These are phyloP conservation scores for Mayetiola destructor DNA, from an alignment of 2,888 invertebrate genomes.

Conservation along the genomic window DNA sequence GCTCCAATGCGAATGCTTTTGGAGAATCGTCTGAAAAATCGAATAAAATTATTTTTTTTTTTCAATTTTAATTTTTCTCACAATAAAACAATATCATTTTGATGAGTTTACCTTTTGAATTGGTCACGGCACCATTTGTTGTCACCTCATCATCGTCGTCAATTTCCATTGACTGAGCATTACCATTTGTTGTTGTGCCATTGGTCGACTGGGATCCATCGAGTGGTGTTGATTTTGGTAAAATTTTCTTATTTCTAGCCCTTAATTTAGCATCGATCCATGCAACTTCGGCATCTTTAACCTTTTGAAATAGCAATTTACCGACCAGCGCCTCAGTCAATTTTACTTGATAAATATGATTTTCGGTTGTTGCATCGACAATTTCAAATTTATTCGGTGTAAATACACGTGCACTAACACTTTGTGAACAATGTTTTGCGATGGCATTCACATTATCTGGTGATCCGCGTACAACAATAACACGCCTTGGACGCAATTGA, in stretches of 20 bases:
- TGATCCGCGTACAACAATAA: conserved; percentile 63
- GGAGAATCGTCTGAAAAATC: conserved; percentile 35
- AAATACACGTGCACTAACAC: conserved; percentile 61
- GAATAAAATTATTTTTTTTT: neutral
- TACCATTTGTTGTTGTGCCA: too few relatives aligned
- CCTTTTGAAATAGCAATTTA: conserved; percentile 68
- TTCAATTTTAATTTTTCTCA: too few relatives aligned
- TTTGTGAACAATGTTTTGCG: conserved; percentile 51
- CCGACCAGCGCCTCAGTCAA: conserved; percentile 84
- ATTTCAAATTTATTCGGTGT: conserved; percentile 68
- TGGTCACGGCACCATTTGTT: conserved; percentile 2
- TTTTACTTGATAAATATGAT: conserved; percentile 93
- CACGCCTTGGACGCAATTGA: conserved; percentile 63
- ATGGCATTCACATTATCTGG: conserved; percentile 53
- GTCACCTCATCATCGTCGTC: conserved; percentile 18
- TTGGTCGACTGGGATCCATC: too few relatives aligned
- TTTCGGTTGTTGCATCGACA: conserved; percentile 93
- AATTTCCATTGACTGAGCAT: conserved; percentile 32
- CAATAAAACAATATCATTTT: too few relatives aligned
- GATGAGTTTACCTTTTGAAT: too few relatives aligned
- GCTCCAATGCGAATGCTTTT: conserved; percentile 55
- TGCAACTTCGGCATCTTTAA: conserved; percentile 84
- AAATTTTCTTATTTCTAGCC: conserved; percentile 45
- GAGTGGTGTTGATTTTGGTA: too few relatives aligned
- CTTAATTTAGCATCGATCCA: conserved; percentile 80